Evolutionary conservation across 2,113 vertebrate genomes (phyloP), one percentile per base, ranked within the genome.

Genomic region (Lepus europaeus): DNA sequence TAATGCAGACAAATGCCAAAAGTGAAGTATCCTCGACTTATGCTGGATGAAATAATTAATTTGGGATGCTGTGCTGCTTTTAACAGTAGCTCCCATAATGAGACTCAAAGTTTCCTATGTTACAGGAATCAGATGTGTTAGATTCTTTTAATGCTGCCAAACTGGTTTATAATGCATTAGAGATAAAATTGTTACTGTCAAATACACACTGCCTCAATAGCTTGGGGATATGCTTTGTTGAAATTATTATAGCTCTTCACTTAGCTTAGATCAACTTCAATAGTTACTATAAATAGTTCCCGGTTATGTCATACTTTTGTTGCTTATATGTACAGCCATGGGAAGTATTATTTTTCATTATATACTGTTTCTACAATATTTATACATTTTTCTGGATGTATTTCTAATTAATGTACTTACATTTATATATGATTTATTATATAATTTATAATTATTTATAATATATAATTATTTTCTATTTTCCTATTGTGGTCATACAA

Each of bases 1-100:
- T 72, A 59, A 88, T 33, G 59, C 27, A 66, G 45, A 16, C 16
- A 45, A 95, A 92, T 25, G n/a, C 19, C 27, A 76, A 74, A 95
- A 33, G 66, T 72, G 6, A 87, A 96, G 72, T 27, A 11, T 10
- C 23, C 1, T 79, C 83, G 73, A 36, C 6, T 95, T 85, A 78
- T 76, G 31, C 63, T 91, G 56, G 2, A 96, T n/a, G 27, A 96
- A 95, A 96, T 19, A 97, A 97, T 80, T 97, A 87, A 95, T 96
- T 92, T 96, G 25, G 39, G 95, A 39, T 93, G 9, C 9, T 90
- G 14, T 82, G 0, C 49, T 49, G 91, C 66, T 95, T 94, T 78
- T 64, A 93, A 45, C 10, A 66, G 45, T 79, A 93, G 5, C 51
- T 13, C 17, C 76, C 29, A 90, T 94, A 90, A 94, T 73, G 94